phyloP scores from a whole-genome alignment of 2,888 invertebrate species.

The Tenthredo notha region DNA sequence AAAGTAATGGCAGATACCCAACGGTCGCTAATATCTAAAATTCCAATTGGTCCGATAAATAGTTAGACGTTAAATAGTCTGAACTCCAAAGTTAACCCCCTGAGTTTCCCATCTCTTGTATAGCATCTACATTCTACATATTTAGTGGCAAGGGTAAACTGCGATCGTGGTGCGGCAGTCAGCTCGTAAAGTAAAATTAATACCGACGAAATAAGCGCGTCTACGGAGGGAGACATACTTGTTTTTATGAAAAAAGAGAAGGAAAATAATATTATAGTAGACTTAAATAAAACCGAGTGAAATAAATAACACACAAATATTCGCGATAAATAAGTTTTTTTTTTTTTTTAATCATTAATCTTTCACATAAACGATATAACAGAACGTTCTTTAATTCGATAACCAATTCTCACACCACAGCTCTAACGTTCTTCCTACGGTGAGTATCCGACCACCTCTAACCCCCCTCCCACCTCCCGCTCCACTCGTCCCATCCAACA shows the following conservation, averaged over 20 bases:
- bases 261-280: not conserved
- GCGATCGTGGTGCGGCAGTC: not conserved
- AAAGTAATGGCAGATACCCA: too few species aligned
- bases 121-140: not conserved
- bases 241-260: not conserved
- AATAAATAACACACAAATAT: not conserved
- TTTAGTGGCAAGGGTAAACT: not conserved
- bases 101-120: not conserved
- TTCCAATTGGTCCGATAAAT: not conserved
- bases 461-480: not conserved
- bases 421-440: not conserved
- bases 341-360: not conserved
- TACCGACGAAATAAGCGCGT: not conserved
- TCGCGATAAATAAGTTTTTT: not conserved
- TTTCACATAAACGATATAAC: not conserved
- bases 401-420: not conserved
- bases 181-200: not conserved
- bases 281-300: not conserved
- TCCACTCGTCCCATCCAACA: not conserved
- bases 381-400: not conserved
- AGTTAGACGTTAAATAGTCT: not conserved
- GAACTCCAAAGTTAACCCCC: too few species aligned
- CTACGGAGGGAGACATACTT: slow-evolving; percentile 18
- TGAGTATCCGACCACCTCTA: not conserved
- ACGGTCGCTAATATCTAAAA: too few species aligned